Percentiles rank a stretch among this genome's conserved stretches.
These are phyloP conservation scores for Lepas anatifera DNA, from an alignment of 2,888 invertebrate species.

Conservation along the genomic window DNA sequence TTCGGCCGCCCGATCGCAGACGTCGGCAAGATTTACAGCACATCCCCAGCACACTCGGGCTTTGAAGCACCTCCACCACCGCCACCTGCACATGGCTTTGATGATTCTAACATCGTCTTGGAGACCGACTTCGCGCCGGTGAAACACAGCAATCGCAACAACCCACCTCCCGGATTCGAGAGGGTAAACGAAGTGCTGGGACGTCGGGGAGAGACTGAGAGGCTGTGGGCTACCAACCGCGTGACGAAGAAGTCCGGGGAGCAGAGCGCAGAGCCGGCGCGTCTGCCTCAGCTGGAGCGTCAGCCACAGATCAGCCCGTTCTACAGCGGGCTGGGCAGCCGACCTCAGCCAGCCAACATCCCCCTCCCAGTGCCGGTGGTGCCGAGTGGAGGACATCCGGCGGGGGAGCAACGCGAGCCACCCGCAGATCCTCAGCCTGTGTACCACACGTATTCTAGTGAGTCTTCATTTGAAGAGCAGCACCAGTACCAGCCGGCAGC, in stretches of 20 bases:
- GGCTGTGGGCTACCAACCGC: not conserved
- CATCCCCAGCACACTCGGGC: not conserved
- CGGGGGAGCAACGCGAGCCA: not conserved
- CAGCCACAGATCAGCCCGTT: not conserved
- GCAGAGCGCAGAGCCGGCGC: not conserved
- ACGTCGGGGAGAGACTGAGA: too few relatives aligned
- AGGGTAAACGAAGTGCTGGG: not conserved
- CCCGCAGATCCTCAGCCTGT: too few relatives aligned
- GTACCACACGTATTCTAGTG: too few relatives aligned
- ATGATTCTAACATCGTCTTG: not conserved
- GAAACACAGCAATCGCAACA: not conserved
- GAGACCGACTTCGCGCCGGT: not conserved
- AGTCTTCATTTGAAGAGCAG: too few relatives aligned
- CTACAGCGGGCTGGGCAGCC: not conserved
- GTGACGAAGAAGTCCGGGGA: not conserved
- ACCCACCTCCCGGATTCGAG: constrained; percentile 2
- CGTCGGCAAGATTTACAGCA: not conserved
- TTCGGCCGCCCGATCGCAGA: not conserved
- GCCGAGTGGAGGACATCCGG: not conserved
- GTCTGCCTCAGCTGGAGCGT: not conserved
- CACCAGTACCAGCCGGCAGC: too few relatives aligned
- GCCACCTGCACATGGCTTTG: not conserved
- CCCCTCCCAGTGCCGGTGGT: constrained; percentile 1
- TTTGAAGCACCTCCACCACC: not conserved
- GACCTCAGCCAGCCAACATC: not conserved